Conservation (phyloP, 2,113 vertebrate species). For the Stigmatopora nigra region DNA sequence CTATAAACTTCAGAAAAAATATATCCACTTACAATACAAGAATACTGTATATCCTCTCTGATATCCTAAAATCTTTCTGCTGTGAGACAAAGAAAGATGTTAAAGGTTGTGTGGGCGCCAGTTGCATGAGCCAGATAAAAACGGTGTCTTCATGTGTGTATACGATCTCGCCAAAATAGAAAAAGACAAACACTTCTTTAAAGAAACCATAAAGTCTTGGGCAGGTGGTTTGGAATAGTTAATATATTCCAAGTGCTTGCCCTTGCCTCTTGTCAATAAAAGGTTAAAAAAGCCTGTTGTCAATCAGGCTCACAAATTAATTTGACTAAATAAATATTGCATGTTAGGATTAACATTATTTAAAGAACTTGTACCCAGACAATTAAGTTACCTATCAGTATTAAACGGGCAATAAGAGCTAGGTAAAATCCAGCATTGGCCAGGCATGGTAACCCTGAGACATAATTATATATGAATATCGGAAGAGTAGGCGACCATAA, state of each 20-base stretch:
- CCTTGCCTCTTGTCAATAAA: no score
- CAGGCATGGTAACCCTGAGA: background rate
- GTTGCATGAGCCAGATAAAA: no score
- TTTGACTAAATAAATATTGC: background rate
- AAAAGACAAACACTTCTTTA: no score
- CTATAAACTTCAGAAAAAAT: background rate
- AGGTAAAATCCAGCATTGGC: background rate
- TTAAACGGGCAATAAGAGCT: slow-evolving; percentile 9
- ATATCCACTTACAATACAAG: background rate
- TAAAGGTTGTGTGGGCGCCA: no score
- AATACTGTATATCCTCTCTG: background rate
- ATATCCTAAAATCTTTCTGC: background rate
- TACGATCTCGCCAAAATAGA: no score
- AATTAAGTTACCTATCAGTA: background rate
- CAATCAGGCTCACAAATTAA: background rate
- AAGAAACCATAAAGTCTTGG: no score
- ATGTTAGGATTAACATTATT: background rate
- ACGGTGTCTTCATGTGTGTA: no score
- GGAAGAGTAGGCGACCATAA: slow-evolving; percentile 16
- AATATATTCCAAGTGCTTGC: no score
- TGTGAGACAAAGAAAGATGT: no score
- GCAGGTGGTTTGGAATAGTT: no score
- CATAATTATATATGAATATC: slow-evolving; percentile 9
- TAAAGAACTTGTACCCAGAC: background rate
- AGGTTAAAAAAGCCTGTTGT: background rate